Evolutionary conservation across 2,113 vertebrate genomes (phyloP).

Genomic region (Axis porcinus): DNA sequence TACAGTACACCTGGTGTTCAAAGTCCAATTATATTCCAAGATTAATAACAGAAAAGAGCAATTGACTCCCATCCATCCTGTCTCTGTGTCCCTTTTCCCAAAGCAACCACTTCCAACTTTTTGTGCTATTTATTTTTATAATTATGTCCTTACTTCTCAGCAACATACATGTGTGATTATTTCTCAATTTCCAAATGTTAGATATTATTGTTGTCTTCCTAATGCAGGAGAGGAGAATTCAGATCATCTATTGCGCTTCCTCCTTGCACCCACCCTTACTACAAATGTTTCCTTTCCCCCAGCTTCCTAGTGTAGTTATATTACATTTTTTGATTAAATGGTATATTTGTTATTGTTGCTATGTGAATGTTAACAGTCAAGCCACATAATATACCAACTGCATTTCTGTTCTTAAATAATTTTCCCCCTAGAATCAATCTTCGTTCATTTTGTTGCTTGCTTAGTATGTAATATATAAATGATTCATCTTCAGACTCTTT

Average conservation of each 20-base stretch:
- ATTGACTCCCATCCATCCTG: neutral
- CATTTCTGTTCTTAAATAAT: constrained; percentile 20
- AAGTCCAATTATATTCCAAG: neutral
- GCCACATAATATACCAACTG: neutral
- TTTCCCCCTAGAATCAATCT: neutral
- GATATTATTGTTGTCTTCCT: neutral
- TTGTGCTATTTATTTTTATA: neutral
- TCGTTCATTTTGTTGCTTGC: constrained; percentile 2
- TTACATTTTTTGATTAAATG: neutral
- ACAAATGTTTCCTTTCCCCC: neutral
- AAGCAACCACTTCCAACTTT: neutral
- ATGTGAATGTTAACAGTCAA: neutral
- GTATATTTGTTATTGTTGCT: neutral
- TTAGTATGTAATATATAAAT: neutral
- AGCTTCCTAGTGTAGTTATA: neutral
- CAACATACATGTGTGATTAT: neutral
- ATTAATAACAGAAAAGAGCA: neutral
- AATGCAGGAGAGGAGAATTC: neutral
- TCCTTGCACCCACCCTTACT: neutral
- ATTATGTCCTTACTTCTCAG: constrained; percentile 5
- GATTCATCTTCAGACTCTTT: constrained; percentile 1
- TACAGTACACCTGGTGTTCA: neutral
- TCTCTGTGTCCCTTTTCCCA: neutral
- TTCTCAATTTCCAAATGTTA: neutral
- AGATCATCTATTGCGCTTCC: rapidly evolving